phyloP scores from a whole-genome alignment of 2,888 invertebrate species.

The Mesodorylaimus sp. region DNA sequence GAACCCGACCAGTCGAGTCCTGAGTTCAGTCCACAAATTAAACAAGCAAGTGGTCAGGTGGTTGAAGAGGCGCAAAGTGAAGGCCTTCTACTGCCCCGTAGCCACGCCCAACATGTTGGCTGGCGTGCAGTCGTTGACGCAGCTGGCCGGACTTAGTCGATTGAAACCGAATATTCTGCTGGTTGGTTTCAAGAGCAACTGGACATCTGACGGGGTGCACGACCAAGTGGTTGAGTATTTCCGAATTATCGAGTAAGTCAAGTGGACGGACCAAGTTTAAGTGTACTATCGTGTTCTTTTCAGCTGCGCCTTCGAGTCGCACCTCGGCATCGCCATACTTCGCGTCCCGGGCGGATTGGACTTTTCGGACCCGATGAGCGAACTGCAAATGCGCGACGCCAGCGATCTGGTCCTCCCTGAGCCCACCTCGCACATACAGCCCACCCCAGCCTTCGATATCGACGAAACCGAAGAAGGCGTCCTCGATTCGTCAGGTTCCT shows the following conservation, averaged over 20 bases:
- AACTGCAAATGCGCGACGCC: slow-evolving; percentile 15
- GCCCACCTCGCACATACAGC: not conserved
- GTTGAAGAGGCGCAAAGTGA: slow-evolving; percentile 59
- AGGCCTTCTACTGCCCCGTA: slow-evolving; percentile 61
- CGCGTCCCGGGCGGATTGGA: slow-evolving; percentile 70
- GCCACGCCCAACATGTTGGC: slow-evolving; percentile 30
- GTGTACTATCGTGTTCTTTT: too few species aligned
- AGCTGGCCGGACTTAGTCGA: slow-evolving; percentile 76
- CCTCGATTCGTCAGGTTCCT: too few species aligned
- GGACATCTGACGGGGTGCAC: slow-evolving; percentile 52
- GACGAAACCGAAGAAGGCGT: too few species aligned
- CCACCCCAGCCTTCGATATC: too few species aligned
- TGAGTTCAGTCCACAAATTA: slow-evolving; percentile 15
- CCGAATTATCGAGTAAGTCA: slow-evolving; percentile 84
- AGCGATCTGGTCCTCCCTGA: slow-evolving; percentile 14
- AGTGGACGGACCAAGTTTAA: too few species aligned
- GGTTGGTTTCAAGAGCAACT: slow-evolving; percentile 82
- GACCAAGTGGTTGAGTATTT: slow-evolving; percentile 70
- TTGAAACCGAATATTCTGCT: slow-evolving; percentile 77
- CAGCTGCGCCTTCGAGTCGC: slow-evolving; percentile 80
- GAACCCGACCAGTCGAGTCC: slow-evolving; percentile 18
- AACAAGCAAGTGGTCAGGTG: slow-evolving; percentile 51
- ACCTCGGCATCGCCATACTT: slow-evolving; percentile 73
- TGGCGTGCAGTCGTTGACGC: slow-evolving; percentile 65
- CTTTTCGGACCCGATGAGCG: slow-evolving; percentile 38